A percentile compares a stretch with the other conserved stretches of the same genome.
These are phyloP conservation scores for Campoplex capitator DNA, from an alignment of 2,888 invertebrate genomes.

Conservation along the genomic window DNA sequence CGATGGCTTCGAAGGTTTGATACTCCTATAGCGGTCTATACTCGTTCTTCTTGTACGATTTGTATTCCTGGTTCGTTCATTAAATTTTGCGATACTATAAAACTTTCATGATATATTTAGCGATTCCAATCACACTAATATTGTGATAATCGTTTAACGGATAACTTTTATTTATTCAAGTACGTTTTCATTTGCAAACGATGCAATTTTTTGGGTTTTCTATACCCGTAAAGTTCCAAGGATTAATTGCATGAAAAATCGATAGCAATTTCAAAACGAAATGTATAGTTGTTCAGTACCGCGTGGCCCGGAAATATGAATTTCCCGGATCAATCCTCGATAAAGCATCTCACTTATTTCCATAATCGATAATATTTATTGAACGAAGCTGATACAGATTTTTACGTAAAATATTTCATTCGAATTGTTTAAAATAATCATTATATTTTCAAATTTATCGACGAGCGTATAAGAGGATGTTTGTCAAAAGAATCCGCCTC, in stretches of 20 bases:
- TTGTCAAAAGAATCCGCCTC: neutral
- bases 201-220: too few relatives aligned
- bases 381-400: neutral
- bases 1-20: neutral
- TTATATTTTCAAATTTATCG: neutral
- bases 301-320: neutral
- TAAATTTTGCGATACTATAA: too few relatives aligned
- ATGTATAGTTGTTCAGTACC: too few relatives aligned
- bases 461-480: neutral
- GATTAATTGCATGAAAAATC: too few relatives aligned
- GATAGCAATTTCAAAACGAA: neutral
- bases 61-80: neutral
- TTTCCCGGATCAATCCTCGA: neutral
- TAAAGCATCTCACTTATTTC: neutral
- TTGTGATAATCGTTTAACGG: too few relatives aligned
- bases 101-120: too few relatives aligned
- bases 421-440: neutral
- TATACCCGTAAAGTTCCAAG: too few relatives aligned
- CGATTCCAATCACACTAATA: too few relatives aligned
- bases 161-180: too few relatives aligned
- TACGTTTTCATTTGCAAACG: too few relatives aligned
- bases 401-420: neutral
- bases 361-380: neutral
- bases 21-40: neutral
- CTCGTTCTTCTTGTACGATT: neutral